A percentile compares a stretch with the other conserved stretches of the same genome.
phyloP scores from a whole-genome alignment of 2,113 vertebrate genomes.

The Lasiurus cinereus region DNA sequence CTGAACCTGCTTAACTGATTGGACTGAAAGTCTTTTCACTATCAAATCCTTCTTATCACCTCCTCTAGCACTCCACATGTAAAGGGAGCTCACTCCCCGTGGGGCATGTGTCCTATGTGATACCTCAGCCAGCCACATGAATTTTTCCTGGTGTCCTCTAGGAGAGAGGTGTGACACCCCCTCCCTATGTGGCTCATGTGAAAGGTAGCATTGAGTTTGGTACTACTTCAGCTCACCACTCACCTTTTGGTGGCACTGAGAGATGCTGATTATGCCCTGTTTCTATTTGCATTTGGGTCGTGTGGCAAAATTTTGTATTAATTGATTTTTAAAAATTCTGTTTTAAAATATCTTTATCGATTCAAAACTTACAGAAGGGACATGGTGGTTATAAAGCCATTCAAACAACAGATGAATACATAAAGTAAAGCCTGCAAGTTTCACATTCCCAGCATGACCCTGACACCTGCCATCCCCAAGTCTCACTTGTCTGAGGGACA shows the following conservation, averaged over 20 bases:
- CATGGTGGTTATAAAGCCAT: not conserved
- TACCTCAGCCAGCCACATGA: not conserved
- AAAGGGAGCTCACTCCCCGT: not conserved
- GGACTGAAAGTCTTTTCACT: not conserved
- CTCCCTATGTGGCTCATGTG: not conserved
- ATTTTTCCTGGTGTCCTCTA: not conserved
- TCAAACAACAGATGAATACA: not conserved
- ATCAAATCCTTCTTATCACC: conserved; percentile 23
- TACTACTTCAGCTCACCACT: not conserved
- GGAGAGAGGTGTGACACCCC: not conserved
- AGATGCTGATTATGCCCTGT: not conserved
- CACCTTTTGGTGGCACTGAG: not conserved
- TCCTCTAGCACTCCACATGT: not conserved
- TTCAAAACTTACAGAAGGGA: conserved; percentile 20
- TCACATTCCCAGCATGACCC: accelerated
- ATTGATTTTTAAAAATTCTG: not conserved
- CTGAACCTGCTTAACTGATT: conserved; percentile 60
- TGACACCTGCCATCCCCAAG: not conserved
- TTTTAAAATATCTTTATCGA: not conserved
- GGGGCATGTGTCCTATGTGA: not conserved
- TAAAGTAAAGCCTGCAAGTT: not conserved
- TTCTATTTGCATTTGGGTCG: not conserved
- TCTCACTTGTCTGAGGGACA: not conserved
- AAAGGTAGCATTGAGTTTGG: not conserved
- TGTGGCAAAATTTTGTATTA: not conserved